Conservation (phyloP, 2,797 vertebrate genomes). For the Kryptopterus vitreolus region DNA sequence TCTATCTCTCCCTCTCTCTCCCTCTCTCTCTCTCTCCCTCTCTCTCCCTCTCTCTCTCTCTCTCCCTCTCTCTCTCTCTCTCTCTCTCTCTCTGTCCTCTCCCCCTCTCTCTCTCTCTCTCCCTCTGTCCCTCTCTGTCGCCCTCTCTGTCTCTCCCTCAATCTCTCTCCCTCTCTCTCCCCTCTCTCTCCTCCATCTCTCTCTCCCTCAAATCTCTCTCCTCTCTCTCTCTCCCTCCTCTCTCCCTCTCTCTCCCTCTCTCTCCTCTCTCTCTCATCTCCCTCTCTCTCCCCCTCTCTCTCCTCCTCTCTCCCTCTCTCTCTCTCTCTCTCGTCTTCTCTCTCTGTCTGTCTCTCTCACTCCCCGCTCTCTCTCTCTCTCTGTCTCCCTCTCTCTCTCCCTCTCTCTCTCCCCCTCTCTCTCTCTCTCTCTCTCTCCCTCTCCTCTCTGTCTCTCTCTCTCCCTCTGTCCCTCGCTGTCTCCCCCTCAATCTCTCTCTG, state of each 20-base stretch:
- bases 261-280: constrained; percentile 36
- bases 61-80: constrained; percentile 33
- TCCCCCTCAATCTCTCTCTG: too few species aligned
- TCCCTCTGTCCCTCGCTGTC: too few species aligned
- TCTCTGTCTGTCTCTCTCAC: constrained; percentile 30
- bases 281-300: constrained; percentile 38
- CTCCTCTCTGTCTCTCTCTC: constrained; percentile 40
- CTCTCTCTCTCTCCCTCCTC: constrained; percentile 35
- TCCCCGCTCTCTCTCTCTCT: too few species aligned
- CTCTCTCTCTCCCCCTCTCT: constrained; percentile 38
- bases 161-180: constrained; percentile 46
- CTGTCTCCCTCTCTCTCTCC: constrained; percentile 39
- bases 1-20: too few species aligned
- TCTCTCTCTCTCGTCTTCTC: constrained; percentile 42
- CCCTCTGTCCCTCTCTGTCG: too few species aligned
- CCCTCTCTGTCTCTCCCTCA: constrained; percentile 22
- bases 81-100: constrained; percentile 37
- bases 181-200: constrained; percentile 22
- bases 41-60: constrained; percentile 24
- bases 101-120: constrained; percentile 30
- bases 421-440: constrained; percentile 28
- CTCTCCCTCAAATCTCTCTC: constrained; percentile 42
- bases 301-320: constrained; percentile 27
- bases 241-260: too few species aligned
- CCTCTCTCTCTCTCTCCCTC: constrained; percentile 41